Conservation (phyloP, 2,113 vertebrate species). For the Danio rerio region GRCz12tu NC_133189.1:7359001-7359500, state of each 20-base stretch:
- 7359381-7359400: background rate
- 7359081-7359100: conserved; percentile 73
- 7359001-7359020: conserved; percentile 16
- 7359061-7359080: conserved; percentile 59
- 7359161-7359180: conserved; percentile 51
- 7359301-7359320: background rate
- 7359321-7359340: background rate
- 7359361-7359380: background rate
- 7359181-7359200: background rate
- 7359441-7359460: too few species aligned
- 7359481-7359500: too few species aligned
- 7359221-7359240: conserved; percentile 12
- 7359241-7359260: background rate
- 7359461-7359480: too few species aligned
- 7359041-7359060: conserved; percentile 47
- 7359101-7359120: conserved; percentile 57
- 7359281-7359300: background rate
- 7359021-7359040: conserved; percentile 49
- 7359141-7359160: conserved; percentile 64
- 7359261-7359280: background rate
- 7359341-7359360: background rate
- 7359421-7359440: too few species aligned
- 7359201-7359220: conserved; percentile 9
- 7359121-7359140: conserved; percentile 61
- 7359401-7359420: too few species aligned